These are phyloP conservation scores for Siderastrea siderea DNA, from an alignment of 92 coral and sea anemone genomes.

Conservation along the genomic window DNA sequence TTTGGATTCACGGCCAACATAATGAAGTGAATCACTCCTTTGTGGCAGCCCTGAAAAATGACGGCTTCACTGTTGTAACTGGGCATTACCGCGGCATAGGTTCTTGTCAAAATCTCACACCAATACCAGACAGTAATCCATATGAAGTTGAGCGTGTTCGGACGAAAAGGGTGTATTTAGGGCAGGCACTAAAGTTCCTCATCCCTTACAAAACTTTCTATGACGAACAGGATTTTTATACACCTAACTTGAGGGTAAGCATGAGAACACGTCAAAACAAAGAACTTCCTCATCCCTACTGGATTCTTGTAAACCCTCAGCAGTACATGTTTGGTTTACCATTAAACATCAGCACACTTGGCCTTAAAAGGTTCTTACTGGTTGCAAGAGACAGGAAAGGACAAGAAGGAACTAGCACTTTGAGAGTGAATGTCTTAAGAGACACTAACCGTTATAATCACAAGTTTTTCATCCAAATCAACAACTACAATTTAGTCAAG, in stretches of 20 bases:
- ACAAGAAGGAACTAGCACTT: background rate
- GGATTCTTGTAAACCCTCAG: conserved; percentile 67
- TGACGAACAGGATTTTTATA: conserved; percentile 73
- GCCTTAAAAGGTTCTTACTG: conserved; percentile 47
- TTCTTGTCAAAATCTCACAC: conserved; percentile 54
- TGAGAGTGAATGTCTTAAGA: conserved; percentile 23
- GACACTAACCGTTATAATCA: conserved; percentile 38
- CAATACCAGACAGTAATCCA: conserved; percentile 13
- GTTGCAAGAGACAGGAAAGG: conserved; percentile 58
- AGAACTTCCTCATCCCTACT: conserved; percentile 53
- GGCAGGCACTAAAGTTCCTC: conserved; percentile 69
- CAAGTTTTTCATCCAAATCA: conserved; percentile 47
- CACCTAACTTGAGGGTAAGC: conserved; percentile 67
- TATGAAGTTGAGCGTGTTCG: conserved; percentile 21
- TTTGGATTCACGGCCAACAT: conserved; percentile 34
- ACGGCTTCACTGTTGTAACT: background rate
- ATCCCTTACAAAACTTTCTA: conserved; percentile 71
- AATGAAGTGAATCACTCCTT: conserved; percentile 36
- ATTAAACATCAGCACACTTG: conserved; percentile 39
- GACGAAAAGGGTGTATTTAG: conserved; percentile 29
- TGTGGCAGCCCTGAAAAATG: conserved; percentile 11
- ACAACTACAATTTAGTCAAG: conserved; percentile 52
- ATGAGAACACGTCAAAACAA: conserved; percentile 43
- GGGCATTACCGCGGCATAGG: conserved; percentile 43
- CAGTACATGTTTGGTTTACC: conserved; percentile 89